Conservation (phyloP, 92 coral and sea anemone species). For the Epizoanthus stellaris region DNA sequence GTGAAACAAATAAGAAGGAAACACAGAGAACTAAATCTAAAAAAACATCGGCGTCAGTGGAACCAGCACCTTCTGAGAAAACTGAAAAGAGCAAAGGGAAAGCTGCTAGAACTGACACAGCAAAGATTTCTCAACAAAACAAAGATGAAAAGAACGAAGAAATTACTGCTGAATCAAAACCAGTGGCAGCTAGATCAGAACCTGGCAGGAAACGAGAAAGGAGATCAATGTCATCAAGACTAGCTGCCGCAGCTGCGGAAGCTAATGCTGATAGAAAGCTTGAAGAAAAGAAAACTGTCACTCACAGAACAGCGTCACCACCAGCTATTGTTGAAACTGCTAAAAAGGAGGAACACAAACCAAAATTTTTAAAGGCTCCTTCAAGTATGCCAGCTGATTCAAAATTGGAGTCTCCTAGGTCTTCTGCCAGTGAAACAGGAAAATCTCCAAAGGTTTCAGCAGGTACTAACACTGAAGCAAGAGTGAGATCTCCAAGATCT, state of each 20-base stretch:
- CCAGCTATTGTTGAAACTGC: not conserved
- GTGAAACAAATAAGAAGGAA: constrained; percentile 7
- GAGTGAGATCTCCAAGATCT: not conserved
- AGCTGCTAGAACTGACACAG: not conserved
- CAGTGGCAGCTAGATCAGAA: not conserved
- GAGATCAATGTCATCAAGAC: constrained; percentile 33
- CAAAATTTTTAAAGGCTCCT: not conserved
- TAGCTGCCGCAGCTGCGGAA: constrained; percentile 32
- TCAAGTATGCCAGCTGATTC: not conserved
- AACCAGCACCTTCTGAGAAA: constrained; percentile 15
- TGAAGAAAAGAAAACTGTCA: constrained; percentile 9
- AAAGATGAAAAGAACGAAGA: constrained; percentile 7
- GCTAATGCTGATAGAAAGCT: not conserved
- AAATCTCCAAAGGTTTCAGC: not conserved
- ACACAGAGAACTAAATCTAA: constrained; percentile 18
- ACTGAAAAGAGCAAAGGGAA: not conserved
- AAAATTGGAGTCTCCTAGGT: not conserved
- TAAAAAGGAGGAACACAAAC: constrained; percentile 1
- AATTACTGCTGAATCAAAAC: not conserved
- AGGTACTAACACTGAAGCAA: not conserved
- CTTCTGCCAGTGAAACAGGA: not conserved
- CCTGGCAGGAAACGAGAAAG: constrained; percentile 15
- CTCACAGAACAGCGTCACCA: not conserved
- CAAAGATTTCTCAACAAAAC: constrained; percentile 4
- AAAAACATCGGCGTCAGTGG: not conserved